These are phyloP conservation scores for Lycodopsis pacificus DNA, from an alignment of 2,797 vertebrate genomes.

Conservation along the genomic window DNA sequence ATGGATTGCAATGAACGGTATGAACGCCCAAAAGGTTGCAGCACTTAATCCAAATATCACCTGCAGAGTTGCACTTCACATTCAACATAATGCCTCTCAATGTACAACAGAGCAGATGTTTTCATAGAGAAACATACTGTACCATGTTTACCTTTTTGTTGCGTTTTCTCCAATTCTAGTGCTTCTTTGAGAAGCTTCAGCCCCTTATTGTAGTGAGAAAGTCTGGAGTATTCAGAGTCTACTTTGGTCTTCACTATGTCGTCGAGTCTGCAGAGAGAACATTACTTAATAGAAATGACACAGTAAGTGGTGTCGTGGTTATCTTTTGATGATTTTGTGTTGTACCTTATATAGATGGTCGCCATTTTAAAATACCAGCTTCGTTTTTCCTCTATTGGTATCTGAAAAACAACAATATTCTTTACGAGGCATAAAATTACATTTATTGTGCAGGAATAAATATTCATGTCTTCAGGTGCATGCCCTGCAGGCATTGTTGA, in stretches of 20 bases:
- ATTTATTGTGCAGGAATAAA: background rate
- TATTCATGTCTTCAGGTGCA: background rate
- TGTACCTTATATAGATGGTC: slow-evolving; percentile 89
- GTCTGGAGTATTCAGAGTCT: slow-evolving; percentile 84
- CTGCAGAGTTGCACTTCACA: background rate
- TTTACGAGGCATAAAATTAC: background rate
- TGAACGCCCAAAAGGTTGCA: background rate
- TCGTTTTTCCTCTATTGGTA: slow-evolving; percentile 87
- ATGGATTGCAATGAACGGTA: background rate
- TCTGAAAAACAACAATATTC: slow-evolving; percentile 78
- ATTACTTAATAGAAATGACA: background rate
- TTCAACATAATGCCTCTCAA: background rate
- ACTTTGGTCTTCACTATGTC: slow-evolving; percentile 85
- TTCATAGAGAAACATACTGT: background rate
- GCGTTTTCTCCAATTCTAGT: slow-evolving; percentile 83
- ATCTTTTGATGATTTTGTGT: background rate
- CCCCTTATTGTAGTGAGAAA: slow-evolving; percentile 87
- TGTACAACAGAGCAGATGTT: background rate
- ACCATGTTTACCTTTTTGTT: slow-evolving; percentile 82
- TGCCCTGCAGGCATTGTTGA: background rate
- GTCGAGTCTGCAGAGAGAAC: slow-evolving; percentile 81
- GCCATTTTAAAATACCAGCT: slow-evolving; percentile 95
- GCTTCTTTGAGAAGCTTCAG: slow-evolving; percentile 86
- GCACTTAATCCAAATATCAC: background rate
- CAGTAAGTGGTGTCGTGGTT: background rate